Conservation (phyloP, 2,113 vertebrate species). For the Ardeotis arabs region DNA sequence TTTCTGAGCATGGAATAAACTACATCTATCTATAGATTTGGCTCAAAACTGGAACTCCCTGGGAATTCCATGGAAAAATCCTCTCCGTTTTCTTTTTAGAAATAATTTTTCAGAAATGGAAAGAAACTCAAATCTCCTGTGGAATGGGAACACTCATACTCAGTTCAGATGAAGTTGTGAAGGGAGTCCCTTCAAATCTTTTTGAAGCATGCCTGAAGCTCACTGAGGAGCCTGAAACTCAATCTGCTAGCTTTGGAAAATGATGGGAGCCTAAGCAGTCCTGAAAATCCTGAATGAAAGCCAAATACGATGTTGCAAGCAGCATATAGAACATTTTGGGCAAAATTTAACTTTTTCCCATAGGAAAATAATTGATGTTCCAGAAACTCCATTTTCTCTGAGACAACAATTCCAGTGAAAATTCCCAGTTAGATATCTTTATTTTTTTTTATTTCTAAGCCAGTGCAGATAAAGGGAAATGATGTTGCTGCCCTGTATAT, state of each 20-base stretch:
- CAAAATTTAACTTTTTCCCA: background rate
- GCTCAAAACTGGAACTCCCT: slow-evolving; percentile 29
- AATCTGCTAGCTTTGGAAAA: background rate
- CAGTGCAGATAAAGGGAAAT: background rate
- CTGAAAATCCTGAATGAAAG: background rate
- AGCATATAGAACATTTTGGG: background rate
- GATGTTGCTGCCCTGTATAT: background rate
- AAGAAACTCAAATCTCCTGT: background rate
- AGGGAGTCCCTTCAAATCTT: background rate
- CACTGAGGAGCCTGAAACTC: background rate
- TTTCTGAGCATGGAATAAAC: slow-evolving; percentile 49
- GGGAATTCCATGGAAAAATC: slow-evolving; percentile 32
- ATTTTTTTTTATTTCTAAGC: background rate
- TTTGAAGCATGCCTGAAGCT: background rate
- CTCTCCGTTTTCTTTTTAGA: background rate
- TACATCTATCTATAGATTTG: slow-evolving; percentile 56
- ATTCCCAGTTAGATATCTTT: background rate
- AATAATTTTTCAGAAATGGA: slow-evolving; percentile 14
- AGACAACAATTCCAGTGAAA: background rate
- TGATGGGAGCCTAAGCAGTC: background rate
- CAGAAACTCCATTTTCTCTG: background rate
- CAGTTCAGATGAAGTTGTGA: slow-evolving; percentile 7
- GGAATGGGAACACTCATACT: background rate
- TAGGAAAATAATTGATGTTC: background rate
- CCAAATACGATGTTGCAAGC: background rate